Evolutionary conservation across 2,113 vertebrate genomes (phyloP), one percentile per base, ranked within the genome.

Genomic region (Cyphomyrus plagiostoma): DNA sequence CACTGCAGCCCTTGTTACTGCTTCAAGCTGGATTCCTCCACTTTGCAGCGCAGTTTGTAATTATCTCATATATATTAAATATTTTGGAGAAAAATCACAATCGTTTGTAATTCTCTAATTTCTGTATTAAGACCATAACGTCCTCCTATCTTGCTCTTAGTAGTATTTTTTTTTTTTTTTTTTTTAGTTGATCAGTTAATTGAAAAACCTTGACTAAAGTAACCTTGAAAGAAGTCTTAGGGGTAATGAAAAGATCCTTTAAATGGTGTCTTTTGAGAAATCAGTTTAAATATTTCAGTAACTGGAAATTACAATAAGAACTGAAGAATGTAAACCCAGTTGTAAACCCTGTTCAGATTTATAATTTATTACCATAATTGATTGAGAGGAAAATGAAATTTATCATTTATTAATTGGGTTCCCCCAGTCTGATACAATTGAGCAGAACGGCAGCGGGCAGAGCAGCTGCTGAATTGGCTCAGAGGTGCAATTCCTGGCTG

Each of bases 301-400:
- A 84, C 82, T 84, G 82, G 82, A 48, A 84, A 84, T 48, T 48
- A 84, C 45, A 48, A 84, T 46, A 84, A 45, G 45, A 84, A 84
- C 39, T 45, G 82, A 48, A 45, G 82, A 84, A 45, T 84, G 45
- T 48, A 84, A 48, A 84, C 45, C 82, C 39, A 84, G 39, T 46
- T 84, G 39, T 46, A 46, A 84, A 46, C 82, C 82, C 45, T 84
- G 39, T 17, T 84, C 82, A 23, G 9, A 45, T 46, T 84, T 46
- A 84, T 84, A 84, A 84, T 48, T 48, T 42, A 84, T 84, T 84
- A 84, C 39, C 82, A 84, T 84, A 84, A 84, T 84, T 84, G 39
- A 84, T 84, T 48, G 45, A 46, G 82, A 46, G 23, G 42, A 84
- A 84, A 48, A 84, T 84, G 42, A 48, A 84, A 48, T 46, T 45